Evolutionary conservation across 2,113 vertebrate genomes (phyloP).

Genomic region (Cyprinodon tularosa): DNA sequence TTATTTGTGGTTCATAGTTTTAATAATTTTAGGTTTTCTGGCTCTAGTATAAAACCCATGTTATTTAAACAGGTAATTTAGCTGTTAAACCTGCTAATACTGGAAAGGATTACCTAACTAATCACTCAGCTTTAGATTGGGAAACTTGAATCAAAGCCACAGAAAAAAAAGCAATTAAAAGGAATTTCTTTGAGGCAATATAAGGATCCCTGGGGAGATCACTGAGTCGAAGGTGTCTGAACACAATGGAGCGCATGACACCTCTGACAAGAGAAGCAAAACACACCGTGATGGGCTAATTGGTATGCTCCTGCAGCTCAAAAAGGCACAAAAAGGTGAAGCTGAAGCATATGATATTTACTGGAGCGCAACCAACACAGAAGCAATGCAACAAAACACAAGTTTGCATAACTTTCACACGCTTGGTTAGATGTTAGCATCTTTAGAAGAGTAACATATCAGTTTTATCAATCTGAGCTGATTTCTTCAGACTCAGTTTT

Average conservation of each 20-base stretch:
- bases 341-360: conserved; percentile 29
- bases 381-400: conserved; percentile 12
- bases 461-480: neutral
- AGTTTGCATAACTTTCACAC: conserved; percentile 3
- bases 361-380: conserved; percentile 30
- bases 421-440: neutral
- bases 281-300: conserved; percentile 28
- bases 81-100: neutral
- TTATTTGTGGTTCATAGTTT: neutral
- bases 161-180: conserved; percentile 4
- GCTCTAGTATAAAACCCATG: neutral
- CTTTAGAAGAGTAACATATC: neutral
- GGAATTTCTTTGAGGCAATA: conserved; percentile 39
- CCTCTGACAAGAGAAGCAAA: conserved; percentile 18
- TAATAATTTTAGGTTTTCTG: neutral
- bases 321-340: conserved; percentile 35
- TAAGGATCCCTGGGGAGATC: conserved; percentile 26
- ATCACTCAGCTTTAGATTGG: conserved; percentile 3
- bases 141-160: conserved; percentile 21
- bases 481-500: neutral
- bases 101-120: conserved; percentile 1
- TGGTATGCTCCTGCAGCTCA: conserved; percentile 39
- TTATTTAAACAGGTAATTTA: neutral
- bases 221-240: neutral
- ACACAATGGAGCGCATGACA: conserved; percentile 2